Percentiles rank a stretch among this genome's conserved stretches.
Conservation (phyloP, 2,888 invertebrate genomes). For the Dascillus cervinus region DNA sequence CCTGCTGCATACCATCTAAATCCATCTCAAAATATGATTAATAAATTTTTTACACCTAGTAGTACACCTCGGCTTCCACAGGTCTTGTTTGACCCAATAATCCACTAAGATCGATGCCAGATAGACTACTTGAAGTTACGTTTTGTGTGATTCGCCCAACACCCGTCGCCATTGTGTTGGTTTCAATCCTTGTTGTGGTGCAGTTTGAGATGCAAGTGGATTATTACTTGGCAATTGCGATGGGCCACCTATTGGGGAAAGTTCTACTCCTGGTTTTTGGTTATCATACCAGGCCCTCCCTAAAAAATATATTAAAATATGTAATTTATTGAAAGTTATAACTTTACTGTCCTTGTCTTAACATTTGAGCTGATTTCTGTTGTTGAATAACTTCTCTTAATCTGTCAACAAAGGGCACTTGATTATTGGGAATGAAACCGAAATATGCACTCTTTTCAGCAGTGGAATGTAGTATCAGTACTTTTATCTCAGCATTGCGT, state of each 20-base stretch:
- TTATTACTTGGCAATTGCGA: slow-evolving; percentile 32
- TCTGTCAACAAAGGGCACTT: slow-evolving; percentile 74
- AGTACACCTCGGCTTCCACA: slow-evolving; percentile 26
- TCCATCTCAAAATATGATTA: too few relatives aligned
- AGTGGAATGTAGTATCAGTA: slow-evolving; percentile 78
- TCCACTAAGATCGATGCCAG: slow-evolving; percentile 25
- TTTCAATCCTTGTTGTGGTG: slow-evolving; percentile 40
- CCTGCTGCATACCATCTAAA: slow-evolving; percentile 23
- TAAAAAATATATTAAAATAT: too few relatives aligned
- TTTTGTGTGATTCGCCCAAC: slow-evolving; percentile 53
- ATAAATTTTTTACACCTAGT: neutral
- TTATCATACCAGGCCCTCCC: slow-evolving; percentile 30
- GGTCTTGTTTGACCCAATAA: slow-evolving; percentile 35
- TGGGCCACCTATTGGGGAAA: slow-evolving; percentile 14
- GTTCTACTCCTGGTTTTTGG: slow-evolving; percentile 24
- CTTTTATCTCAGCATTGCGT: slow-evolving; percentile 65
- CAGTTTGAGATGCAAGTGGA: slow-evolving; percentile 17
- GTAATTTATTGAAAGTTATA: neutral
- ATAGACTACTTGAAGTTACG: slow-evolving; percentile 36
- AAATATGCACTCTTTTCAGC: slow-evolving; percentile 76
- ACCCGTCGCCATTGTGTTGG: slow-evolving; percentile 48
- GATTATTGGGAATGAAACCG: slow-evolving; percentile 86
- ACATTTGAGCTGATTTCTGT: slow-evolving; percentile 54
- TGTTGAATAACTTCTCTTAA: slow-evolving; percentile 69
- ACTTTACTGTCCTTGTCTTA: slow-evolving; percentile 46